A percentile compares a stretch with the other conserved stretches of the same genome.
phyloP scores from a whole-genome alignment of 2,797 vertebrate species.

The Pantherophis vulpinus region DNA sequence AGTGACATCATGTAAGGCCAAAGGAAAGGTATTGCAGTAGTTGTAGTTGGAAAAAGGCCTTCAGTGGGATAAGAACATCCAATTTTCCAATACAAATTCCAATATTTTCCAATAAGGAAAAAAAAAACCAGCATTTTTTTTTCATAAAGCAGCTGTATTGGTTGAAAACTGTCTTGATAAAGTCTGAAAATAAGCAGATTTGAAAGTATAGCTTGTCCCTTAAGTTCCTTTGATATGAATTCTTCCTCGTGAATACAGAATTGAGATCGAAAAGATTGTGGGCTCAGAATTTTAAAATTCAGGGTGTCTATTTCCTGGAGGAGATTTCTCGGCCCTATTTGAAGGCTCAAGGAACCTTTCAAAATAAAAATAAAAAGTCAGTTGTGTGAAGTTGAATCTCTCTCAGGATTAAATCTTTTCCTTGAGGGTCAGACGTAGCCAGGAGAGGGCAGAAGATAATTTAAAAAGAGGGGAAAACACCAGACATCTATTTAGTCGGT shows the following conservation, averaged over 20 bases:
- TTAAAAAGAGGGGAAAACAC: background rate
- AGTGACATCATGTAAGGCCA: background rate
- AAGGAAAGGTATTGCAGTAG: background rate
- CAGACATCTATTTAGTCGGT: background rate
- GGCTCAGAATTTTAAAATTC: background rate
- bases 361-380: too few species aligned
- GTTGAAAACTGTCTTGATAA: background rate
- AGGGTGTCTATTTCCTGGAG: background rate
- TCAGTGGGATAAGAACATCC: background rate
- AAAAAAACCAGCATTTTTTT: too few species aligned
- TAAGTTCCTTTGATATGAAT: background rate
- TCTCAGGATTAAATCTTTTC: background rate
- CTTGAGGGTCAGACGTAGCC: background rate
- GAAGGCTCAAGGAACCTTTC: background rate
- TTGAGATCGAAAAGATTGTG: background rate
- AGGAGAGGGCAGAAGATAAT: slow-evolving; percentile 15
- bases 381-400: background rate
- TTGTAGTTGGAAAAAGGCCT: background rate
- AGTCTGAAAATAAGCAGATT: background rate
- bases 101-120: too few species aligned
- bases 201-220: background rate
- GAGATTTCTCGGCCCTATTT: background rate
- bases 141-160: background rate
- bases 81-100: too few species aligned
- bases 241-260: background rate